These are phyloP conservation scores for Suillia variegata DNA, from an alignment of 2,888 invertebrate species.

Conservation along the genomic window DNA sequence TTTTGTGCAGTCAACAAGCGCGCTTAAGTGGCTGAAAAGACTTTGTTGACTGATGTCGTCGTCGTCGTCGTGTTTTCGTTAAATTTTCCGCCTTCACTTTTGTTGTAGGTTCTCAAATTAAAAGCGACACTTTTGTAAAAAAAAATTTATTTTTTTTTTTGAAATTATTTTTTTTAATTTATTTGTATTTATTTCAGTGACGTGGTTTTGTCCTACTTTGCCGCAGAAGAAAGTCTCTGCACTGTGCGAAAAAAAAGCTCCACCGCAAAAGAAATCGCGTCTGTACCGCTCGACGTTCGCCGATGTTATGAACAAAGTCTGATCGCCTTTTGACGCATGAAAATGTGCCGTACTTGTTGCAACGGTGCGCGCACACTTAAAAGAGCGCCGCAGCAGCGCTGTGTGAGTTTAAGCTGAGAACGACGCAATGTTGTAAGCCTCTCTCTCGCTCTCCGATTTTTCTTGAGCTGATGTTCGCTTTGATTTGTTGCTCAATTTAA, in stretches of 20 bases:
- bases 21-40: neutral
- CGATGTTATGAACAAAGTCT: neutral
- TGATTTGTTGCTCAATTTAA: neutral
- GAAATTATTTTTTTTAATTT: conserved; percentile 1
- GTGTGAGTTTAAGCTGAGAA: too few relatives aligned
- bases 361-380: too few relatives aligned
- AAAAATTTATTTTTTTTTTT: neutral
- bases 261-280: neutral
- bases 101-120: conserved; percentile 7
- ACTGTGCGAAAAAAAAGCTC: neutral
- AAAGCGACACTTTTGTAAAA: conserved; percentile 15
- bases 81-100: neutral
- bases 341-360: too few relatives aligned
- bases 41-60: neutral
- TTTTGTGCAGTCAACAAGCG: conserved; percentile 1
- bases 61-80: neutral
- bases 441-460: conserved; percentile 4
- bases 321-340: neutral
- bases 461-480: neutral
- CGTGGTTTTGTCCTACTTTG: conserved; percentile 12
- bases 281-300: neutral
- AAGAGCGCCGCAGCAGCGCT: too few relatives aligned
- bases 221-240: conserved; percentile 14
- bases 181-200: too few relatives aligned
- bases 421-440: neutral